Evolutionary conservation across 2,113 vertebrate species (phyloP).

Genomic region (Gila orcuttii): DNA sequence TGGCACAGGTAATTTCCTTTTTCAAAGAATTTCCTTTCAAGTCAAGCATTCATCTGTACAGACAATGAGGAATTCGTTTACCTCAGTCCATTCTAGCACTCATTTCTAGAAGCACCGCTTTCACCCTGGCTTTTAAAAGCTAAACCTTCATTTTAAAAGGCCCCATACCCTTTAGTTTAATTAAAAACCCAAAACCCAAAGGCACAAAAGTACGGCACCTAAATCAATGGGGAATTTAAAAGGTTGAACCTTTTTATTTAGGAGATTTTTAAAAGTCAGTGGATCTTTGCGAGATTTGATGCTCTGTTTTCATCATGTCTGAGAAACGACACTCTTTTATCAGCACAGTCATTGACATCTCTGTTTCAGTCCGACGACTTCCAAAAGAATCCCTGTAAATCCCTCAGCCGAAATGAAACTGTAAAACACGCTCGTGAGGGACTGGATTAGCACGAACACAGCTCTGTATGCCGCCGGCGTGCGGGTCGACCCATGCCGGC

Average conservation of each 20-base stretch:
- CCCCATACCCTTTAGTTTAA: conserved; percentile 25
- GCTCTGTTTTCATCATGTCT: conserved; percentile 17
- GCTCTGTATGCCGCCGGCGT: neutral
- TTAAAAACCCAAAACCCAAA: conserved; percentile 35
- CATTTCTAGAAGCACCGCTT: neutral
- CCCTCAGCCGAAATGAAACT: neutral
- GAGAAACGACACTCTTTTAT: conserved; percentile 45
- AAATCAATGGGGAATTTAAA: conserved; percentile 31
- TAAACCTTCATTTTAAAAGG: conserved; percentile 32
- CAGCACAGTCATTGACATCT: conserved; percentile 22
- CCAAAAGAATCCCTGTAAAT: conserved; percentile 28
- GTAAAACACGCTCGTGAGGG: neutral
- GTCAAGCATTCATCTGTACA: neutral
- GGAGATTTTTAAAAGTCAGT: conserved; percentile 42
- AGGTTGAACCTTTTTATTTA: conserved; percentile 34
- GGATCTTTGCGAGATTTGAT: conserved; percentile 22
- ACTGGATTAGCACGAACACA: conserved; percentile 8
- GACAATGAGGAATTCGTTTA: conserved; percentile 23
- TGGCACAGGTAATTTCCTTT: neutral
- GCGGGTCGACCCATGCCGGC: conserved; percentile 25
- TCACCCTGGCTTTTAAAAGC: conserved; percentile 18
- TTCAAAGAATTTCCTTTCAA: conserved; percentile 7
- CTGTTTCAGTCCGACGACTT: conserved; percentile 39
- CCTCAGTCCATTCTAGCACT: conserved; percentile 12
- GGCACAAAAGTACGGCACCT: conserved; percentile 1